Base-by-base conservation (phyloP, 2,797 vertebrate genomes). In the Megaceryle alcyon region DNA sequence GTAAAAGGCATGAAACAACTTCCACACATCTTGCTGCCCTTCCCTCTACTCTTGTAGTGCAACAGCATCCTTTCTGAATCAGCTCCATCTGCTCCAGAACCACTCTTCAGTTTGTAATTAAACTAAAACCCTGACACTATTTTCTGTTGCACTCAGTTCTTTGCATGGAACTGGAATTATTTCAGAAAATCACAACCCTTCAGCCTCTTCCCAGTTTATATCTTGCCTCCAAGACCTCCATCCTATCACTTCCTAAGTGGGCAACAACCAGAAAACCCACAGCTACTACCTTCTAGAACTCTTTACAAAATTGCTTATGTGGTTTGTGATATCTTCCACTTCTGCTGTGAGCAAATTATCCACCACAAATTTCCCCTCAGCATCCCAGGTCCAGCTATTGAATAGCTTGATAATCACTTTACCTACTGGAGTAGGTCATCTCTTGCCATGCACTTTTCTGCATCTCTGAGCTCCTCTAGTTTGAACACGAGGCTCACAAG, bases 331-430 rank as follows among this genome's bases (percentile, higher is more conserved):
- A 51, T 46, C 43, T 59, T 8, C 8, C 2, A 23, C 26, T 85
- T 66, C 64, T 64, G 56, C 43, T 3, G 4, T 12, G 12, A 68
- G 37, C 9, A 73, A 66, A 68, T 87, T 1, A 63, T 25, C 6
- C 6, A 54, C 26, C 9, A 8, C 2, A 3, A 83, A 61, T 14
- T 23, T 69, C 33, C 23, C 35, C 39, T 61, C 33, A 65, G 15
- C 14, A 15, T 25, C 64, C 46, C 0, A 0, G 35, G 22, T 19
- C n/a, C 78, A 77, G 65, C 23, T 73, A 6, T 1, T 46, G 39
- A 51, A 59, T 65, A 79, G 37, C 4, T 35, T 15, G 19, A 61
- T 43, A 60, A 69, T 11, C 7, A 8, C 46, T 77, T 60, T 25
- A 51, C 37, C 41, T 77, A 4, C 64, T 31, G 44, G 21, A 28